These are phyloP conservation scores for Lucinisca nassula DNA, from an alignment of 2,888 invertebrate genomes.

Conservation along the genomic window DNA sequence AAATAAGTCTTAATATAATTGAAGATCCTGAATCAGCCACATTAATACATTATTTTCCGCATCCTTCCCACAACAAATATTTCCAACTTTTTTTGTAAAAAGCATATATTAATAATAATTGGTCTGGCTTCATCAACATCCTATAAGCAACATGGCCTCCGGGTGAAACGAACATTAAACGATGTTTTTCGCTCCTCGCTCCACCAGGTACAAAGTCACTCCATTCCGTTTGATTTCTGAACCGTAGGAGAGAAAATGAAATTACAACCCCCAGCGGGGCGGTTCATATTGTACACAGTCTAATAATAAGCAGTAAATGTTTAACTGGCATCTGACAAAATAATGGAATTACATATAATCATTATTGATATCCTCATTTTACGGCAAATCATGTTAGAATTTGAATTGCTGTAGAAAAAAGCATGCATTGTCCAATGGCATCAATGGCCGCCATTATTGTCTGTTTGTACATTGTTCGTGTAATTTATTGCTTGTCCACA, in stretches of 20 bases:
- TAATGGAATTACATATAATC: conserved; percentile 8
- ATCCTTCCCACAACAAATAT: background rate
- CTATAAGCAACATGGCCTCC: background rate
- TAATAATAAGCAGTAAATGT: conserved; percentile 10
- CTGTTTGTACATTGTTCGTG: background rate
- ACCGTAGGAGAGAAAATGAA: background rate
- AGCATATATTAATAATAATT: background rate
- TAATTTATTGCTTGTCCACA: background rate
- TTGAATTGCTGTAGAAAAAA: background rate
- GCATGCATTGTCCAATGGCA: background rate
- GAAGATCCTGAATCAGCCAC: too few relatives aligned
- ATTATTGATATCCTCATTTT: background rate
- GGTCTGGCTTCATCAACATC: background rate
- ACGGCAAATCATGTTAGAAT: background rate
- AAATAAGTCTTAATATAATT: too few relatives aligned
- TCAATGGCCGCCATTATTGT: background rate
- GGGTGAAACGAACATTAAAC: background rate
- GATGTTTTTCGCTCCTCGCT: background rate
- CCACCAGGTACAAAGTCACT: background rate
- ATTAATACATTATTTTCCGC: background rate
- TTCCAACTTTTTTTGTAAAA: too few relatives aligned
- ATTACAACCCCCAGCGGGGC: background rate
- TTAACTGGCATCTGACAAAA: background rate
- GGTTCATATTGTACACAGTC: background rate
- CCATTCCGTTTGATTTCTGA: background rate